Evolutionary conservation across 2,888 invertebrate species (phyloP), one percentile per base, ranked within the genome.

Genomic region (Polydrusus cervinus): DNA sequence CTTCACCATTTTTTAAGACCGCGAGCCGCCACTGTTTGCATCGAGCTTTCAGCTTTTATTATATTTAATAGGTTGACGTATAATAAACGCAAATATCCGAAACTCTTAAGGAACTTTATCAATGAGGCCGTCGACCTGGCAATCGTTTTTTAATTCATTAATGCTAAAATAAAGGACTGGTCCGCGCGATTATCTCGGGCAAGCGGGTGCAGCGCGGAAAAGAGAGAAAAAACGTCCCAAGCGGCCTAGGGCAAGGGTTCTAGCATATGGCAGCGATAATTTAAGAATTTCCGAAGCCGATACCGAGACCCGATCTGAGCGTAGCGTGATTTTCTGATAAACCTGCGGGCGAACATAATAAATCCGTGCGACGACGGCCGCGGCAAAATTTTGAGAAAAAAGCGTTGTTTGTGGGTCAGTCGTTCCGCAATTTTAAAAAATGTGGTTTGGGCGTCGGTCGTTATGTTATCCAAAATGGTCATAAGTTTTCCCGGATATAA

Each of bases 261-360:
- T 64, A 76, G 73, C 73, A 76, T 76, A 72, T 73, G 76, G 73
- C 73, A 65, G 76, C 74, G 74, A 76, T 76, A 76, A 76, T 76
- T 76, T 76, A 65, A 74, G 76, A 76, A 76, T 76, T 70, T 75
- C 66, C 76, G 67, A 70, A 69, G 65, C 75, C 71, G 71, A 76
- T 72, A 72, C 76, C 70, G 70, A 76, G 73, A 74, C 70, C 51
- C 61, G 74, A 76, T 74, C 74, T 65, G 70, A 60, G 55, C 66
- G 57, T 49, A 66, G 57, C 73, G 74, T 66, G 76, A 76, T 76
- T 71, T 73, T 70, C 70, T 74, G 76, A 76, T 76, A 74, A 74
- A 76, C 76, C 76, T 76, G 71, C 74, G 76, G 76, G 76, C 76
- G 70, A 49, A 74, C 45, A 67, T 73, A 70, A 67, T 76, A 76